Base-by-base conservation (phyloP, 2,113 vertebrate genomes). In the Verasper variegatus region DNA sequence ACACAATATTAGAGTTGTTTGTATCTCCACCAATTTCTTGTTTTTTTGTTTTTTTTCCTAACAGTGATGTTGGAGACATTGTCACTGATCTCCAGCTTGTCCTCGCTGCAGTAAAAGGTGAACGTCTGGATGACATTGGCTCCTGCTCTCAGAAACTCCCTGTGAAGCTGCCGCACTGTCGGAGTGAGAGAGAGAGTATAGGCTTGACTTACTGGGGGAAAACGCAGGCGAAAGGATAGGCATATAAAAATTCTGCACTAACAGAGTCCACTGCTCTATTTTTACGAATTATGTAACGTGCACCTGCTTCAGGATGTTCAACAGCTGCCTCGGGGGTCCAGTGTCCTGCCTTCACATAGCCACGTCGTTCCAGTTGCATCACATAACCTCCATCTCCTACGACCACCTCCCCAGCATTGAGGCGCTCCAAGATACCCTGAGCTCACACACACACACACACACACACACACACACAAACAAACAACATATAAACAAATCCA, bases 351-450 rank as follows among this genome's bases (percentile, higher is more conserved):
- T 96, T 97, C 21, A 96, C 96, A 0, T 96, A 97, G 64, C 96
- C 96, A 54, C 96, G 94, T 72, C 96, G 95, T 88, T 97, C 96
- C 57, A 97, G 93, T 1, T 95, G 94, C 81, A 97, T 75, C 67
- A 97, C 96, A 91, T 96, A 96, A 15, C 96, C 96, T 52, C 96
- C 96, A 71, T 97, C 96, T 77, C 96, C 96, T 2, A 97, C 94
- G 54, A 97, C 92, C 82, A 97, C 88, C 86, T 97, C 96, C 31
- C 96, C 96, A 0, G 92, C 90, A 35, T 96, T 89, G 73, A 97
- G 82, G 7, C 96, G 95, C 74, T 97, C 95, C 67, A 97, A 68
- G 87, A 97, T 96, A 69, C 95, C 95, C 96, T 97, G 31, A 31
- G 8, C 61, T 10, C 20, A 69, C 67, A 54, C 56, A 68, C 59